These are phyloP conservation scores for Pluvialis apricaria DNA, from an alignment of 2,113 vertebrate genomes.

Conservation along the genomic window DNA sequence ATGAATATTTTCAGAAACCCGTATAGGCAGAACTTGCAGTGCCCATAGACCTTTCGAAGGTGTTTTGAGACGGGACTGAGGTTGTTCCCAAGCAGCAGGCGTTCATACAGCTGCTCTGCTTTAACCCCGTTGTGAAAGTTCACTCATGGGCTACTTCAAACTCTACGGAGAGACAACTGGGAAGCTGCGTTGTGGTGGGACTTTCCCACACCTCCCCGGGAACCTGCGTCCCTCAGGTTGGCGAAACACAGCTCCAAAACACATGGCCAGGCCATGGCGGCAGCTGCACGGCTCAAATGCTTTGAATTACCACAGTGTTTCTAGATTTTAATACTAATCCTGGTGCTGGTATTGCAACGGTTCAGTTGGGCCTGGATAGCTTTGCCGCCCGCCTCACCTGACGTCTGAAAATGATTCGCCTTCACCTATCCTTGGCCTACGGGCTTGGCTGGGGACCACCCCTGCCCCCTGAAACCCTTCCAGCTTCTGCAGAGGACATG, in stretches of 20 bases:
- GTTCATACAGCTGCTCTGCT: background rate
- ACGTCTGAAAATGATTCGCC: background rate
- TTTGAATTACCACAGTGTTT: background rate
- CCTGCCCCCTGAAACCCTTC: background rate
- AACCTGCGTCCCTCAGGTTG: background rate
- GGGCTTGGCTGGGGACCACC: background rate
- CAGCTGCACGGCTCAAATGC: background rate
- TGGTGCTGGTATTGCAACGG: background rate
- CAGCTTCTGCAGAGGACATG: background rate
- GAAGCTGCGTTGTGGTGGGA: background rate
- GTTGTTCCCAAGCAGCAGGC: background rate
- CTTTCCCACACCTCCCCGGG: background rate
- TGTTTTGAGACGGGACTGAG: fast-evolving
- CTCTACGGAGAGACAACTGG: background rate
- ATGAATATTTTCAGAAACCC: background rate
- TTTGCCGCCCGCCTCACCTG: background rate
- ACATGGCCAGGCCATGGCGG: fast-evolving
- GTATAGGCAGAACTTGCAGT: background rate
- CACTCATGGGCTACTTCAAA: background rate
- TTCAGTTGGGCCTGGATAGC: background rate
- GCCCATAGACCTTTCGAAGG: background rate
- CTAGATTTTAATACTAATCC: background rate
- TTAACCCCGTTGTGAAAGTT: background rate
- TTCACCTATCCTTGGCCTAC: background rate
- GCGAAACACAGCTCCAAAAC: background rate